These are phyloP conservation scores for Capromys pilorides DNA, from an alignment of 2,797 vertebrate species.

Conservation along the genomic window DNA sequence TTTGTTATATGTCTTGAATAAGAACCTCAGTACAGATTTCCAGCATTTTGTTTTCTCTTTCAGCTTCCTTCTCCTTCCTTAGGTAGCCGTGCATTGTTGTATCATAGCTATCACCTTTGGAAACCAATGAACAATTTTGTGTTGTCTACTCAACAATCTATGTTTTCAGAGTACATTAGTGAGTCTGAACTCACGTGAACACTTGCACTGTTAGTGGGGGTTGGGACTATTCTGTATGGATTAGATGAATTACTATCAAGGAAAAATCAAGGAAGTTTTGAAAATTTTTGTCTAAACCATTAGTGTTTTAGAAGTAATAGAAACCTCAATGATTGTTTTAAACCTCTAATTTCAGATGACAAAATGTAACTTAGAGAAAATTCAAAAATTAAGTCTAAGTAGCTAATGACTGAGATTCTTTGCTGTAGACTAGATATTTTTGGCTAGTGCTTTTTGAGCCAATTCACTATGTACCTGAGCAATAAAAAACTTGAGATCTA, in stretches of 20 bases:
- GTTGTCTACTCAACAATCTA: background rate
- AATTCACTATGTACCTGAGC: background rate
- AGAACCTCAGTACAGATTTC: slow-evolving; percentile 27
- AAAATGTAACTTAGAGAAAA: slow-evolving; percentile 11
- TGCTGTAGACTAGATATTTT: background rate
- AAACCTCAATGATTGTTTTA: slow-evolving; percentile 50
- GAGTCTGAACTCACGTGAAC: background rate
- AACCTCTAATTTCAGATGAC: slow-evolving; percentile 44
- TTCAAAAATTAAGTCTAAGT: background rate
- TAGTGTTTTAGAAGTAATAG: slow-evolving; percentile 24
- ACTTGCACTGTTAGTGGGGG: slow-evolving; percentile 6
- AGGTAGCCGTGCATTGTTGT: background rate
- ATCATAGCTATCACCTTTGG: slow-evolving; percentile 13
- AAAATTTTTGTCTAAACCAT: slow-evolving; percentile 8
- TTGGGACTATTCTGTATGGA: background rate
- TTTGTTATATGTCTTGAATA: slow-evolving; percentile 40
- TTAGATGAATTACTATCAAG: background rate
- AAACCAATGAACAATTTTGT: slow-evolving; percentile 17
- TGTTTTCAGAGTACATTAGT: slow-evolving; percentile 19
- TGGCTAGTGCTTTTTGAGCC: background rate
- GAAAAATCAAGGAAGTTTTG: background rate
- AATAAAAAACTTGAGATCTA: background rate
- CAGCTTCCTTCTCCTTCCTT: slow-evolving; percentile 12
- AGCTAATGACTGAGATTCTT: background rate
- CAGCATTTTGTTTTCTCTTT: slow-evolving; percentile 46